Evolutionary conservation across 1,140 invertebrate species (phyloP), one percentile per base, ranked within the genome.

Genomic region (Drusus annulatus): DNA sequence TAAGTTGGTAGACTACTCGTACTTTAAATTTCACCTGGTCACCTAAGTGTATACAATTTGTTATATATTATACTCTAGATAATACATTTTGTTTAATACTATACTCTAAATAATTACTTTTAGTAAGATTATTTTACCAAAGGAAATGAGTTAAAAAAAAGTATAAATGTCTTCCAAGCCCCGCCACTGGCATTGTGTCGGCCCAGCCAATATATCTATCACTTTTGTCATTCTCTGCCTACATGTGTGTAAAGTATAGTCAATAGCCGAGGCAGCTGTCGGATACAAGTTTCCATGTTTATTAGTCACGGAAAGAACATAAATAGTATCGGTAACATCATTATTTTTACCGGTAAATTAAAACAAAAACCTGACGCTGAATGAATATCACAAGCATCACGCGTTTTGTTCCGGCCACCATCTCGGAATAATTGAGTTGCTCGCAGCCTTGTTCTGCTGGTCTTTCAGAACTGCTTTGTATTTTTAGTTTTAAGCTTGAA

Each of bases 161-260:
- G n/a, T n/a, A n/a, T n/a, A n/a, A n/a, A n/a, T n/a, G 65, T 75
- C 79, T 56, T 68, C 50, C 2, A 28, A 63, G 36, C 28, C 54
- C 56, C 8, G 73, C 69, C 62, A n/a, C 62, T 19, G 10, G 2
- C 68, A 8, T 45, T 56, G 74, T n/a, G 56, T 36, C 31, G 56
- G 25, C 52, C 28, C 28, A 25, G 31, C 54, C 77, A 78, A 82
- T 82, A 82, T 79, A 82, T 82, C 81, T 79, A 82, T 82, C 81
- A 82, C 78, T 82, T 79, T 82, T 82, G 81, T 82, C 81, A 79
- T 82, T 81, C 71, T 23, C 81, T 76, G 73, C 81, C 78, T 82
- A 82, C 78, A 79, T 60, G 77, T 51, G 71, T 58, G 69, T 79
- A 79, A 69, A 78, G 75, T 77, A 81, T 79, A 68, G 74, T 52